These are phyloP conservation scores for Alentia gelatinosa DNA, from an alignment of 2,888 invertebrate genomes.

Conservation along the genomic window DNA sequence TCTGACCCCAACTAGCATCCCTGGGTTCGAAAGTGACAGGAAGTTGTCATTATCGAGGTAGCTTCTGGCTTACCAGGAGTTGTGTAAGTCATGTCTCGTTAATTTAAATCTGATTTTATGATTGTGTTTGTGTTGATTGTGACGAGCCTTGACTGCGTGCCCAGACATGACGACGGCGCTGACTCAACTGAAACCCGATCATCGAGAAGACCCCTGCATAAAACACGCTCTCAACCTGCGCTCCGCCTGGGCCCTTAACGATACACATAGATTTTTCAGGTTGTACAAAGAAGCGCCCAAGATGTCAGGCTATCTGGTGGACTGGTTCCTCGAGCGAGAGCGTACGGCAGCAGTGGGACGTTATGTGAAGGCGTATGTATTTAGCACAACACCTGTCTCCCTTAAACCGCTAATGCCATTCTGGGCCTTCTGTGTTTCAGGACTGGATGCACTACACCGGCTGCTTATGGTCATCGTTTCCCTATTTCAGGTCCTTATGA, in stretches of 20 bases:
- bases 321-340: slow-evolving; percentile 98
- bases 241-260: slow-evolving; percentile 95
- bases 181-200: slow-evolving; percentile 88
- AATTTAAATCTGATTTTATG: too few relatives aligned
- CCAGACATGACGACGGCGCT: slow-evolving; percentile 95
- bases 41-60: too few relatives aligned
- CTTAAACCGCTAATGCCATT: background rate
- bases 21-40: too few relatives aligned
- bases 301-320: slow-evolving; percentile 98
- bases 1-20: too few relatives aligned
- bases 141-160: background rate
- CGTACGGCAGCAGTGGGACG: slow-evolving; percentile 94
- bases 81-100: too few relatives aligned
- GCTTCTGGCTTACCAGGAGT: too few relatives aligned
- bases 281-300: slow-evolving; percentile 93
- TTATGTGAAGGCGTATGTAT: slow-evolving; percentile 98
- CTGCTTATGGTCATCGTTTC: too few relatives aligned
- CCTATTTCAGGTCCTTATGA: too few relatives aligned
- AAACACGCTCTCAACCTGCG: slow-evolving; percentile 92
- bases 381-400: background rate
- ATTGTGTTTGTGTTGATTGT: too few relatives aligned
- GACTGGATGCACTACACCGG: too few relatives aligned
- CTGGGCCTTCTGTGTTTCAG: background rate
- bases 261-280: slow-evolving; percentile 95
- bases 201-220: slow-evolving; percentile 90